A percentile compares a stretch with the other conserved stretches of the same genome.
Conservation (phyloP, 2,888 invertebrate genomes). For the Catocala nupta region DNA sequence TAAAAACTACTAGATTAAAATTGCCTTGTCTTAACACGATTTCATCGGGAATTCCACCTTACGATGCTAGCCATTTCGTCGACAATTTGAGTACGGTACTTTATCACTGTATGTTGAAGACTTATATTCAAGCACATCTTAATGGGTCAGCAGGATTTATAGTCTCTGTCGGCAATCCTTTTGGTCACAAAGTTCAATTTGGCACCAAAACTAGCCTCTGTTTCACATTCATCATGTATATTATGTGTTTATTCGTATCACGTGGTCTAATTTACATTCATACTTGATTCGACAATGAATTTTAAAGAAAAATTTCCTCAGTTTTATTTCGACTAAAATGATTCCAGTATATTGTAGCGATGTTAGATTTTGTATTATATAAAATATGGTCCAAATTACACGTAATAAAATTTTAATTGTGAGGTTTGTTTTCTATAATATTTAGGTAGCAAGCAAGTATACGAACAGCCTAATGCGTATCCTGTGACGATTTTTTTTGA, state of each 20-base stretch:
- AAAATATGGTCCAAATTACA: not conserved
- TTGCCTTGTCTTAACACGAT: no score
- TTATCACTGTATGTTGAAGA: constrained; percentile 23
- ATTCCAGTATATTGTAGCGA: constrained; percentile 1
- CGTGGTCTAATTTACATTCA: constrained; percentile 46
- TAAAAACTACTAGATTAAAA: no score
- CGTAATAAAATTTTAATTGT: not conserved
- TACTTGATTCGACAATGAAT: constrained; percentile 29
- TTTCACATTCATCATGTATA: constrained; percentile 43
- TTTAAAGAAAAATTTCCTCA: constrained; percentile 28
- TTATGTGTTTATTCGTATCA: constrained; percentile 49
- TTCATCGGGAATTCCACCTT: not conserved
- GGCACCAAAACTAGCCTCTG: constrained; percentile 29
- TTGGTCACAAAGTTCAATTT: constrained; percentile 40
- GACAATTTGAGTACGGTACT: constrained; percentile 10
- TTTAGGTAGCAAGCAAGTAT: no score
- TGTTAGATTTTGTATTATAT: not conserved
- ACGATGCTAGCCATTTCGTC: constrained; percentile 14
- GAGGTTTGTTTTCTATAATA: not conserved
- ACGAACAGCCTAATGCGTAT: no score
- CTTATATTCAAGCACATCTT: constrained; percentile 33
- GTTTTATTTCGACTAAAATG: constrained; percentile 23
- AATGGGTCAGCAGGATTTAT: constrained; percentile 50
- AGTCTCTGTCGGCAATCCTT: constrained; percentile 42
- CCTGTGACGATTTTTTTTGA: no score